Percentiles rank a stretch among this genome's conserved stretches.
Conservation (phyloP, 2,888 invertebrate genomes). For the Xylota sylvarum region DNA sequence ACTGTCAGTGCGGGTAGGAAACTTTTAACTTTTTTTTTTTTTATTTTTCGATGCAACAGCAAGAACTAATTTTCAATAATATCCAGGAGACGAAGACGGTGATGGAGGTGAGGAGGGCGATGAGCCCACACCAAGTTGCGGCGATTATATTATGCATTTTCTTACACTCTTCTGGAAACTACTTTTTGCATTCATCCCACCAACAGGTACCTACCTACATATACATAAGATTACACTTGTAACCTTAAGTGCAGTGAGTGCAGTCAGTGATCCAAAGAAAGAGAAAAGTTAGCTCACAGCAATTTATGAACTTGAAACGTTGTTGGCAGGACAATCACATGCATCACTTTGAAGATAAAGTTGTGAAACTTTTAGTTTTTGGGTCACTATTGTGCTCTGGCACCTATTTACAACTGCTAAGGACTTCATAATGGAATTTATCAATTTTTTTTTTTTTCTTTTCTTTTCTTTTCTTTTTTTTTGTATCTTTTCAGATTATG, state of each 20-base stretch:
- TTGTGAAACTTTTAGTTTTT: conserved; percentile 6
- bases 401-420: not conserved
- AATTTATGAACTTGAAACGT: conserved; percentile 38
- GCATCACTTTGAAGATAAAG: conserved; percentile 10
- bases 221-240: conserved; percentile 83
- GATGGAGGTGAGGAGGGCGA: conserved; percentile 86
- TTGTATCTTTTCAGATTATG: conserved; percentile 89
- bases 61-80: conserved; percentile 46
- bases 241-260: conserved; percentile 14
- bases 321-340: conserved; percentile 30
- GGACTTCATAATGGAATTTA: not conserved
- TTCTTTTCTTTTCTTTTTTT: conserved; percentile 80
- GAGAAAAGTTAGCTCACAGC: conserved; percentile 6
- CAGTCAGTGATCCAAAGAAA: conserved; percentile 12
- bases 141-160: conserved; percentile 98
- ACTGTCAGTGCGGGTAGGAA: conserved; percentile 94
- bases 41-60: not conserved
- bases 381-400: not conserved
- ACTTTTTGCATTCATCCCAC: conserved; percentile 98
- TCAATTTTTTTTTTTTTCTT: conserved; percentile 48
- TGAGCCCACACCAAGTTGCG: conserved; percentile 91
- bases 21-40: conserved; percentile 23
- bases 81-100: conserved; percentile 86
- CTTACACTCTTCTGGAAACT: conserved; percentile 99
- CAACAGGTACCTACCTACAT: conserved; percentile 96